phyloP scores from a whole-genome alignment of 1,140 invertebrate species.

The Pseudomyrmex concolor region DNA sequence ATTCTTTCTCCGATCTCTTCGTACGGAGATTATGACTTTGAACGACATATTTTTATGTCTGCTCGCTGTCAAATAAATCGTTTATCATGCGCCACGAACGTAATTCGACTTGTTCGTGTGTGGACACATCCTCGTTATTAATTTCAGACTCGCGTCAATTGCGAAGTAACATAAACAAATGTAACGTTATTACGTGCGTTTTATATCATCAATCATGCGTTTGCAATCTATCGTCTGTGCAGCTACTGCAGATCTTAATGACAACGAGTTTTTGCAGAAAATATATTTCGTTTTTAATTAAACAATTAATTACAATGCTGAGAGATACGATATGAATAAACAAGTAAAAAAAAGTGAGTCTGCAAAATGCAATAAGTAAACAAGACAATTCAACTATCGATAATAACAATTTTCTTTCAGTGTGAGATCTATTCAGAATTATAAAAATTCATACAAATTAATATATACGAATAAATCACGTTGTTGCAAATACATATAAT shows the following conservation, averaged over 20 bases:
- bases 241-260: constrained; percentile 2
- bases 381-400: too few relatives aligned
- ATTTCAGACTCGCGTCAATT: constrained; percentile 29
- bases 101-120: background rate
- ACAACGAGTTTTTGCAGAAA: too few relatives aligned
- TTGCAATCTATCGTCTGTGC: background rate
- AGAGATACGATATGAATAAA: too few relatives aligned
- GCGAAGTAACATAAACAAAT: background rate
- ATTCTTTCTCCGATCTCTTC: background rate
- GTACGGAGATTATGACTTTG: background rate
- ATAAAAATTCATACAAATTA: constrained; percentile 11
- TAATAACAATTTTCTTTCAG: background rate
- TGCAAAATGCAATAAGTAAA: too few relatives aligned
- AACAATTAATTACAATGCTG: too few relatives aligned
- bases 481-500: constrained; percentile 38
- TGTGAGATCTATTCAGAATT: constrained; percentile 11
- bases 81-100: constrained; percentile 20
- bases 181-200: background rate
- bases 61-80: constrained; percentile 34
- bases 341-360: too few relatives aligned
- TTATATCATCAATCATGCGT: constrained; percentile 8
- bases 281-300: too few relatives aligned
- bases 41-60: constrained; percentile 13
- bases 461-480: constrained; percentile 45
- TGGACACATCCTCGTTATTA: background rate